phyloP scores from a whole-genome alignment of 2,797 vertebrate species.

The Dermochelys coriacea region DNA sequence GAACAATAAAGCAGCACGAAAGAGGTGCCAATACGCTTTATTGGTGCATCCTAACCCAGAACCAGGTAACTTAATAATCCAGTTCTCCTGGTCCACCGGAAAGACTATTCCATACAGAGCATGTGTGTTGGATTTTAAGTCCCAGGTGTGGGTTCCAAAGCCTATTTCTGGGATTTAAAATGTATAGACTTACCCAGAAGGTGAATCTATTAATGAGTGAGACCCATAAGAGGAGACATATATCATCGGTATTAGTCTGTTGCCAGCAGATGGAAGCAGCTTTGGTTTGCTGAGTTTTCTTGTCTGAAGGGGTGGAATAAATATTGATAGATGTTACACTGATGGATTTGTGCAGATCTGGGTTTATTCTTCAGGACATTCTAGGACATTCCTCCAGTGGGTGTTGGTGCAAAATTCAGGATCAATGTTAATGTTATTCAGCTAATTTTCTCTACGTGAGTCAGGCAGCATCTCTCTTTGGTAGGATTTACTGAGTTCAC shows the following conservation, averaged over 20 bases:
- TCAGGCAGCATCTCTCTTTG: background rate
- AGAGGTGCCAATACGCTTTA: background rate
- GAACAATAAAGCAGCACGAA: background rate
- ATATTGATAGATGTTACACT: background rate
- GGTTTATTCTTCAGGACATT: background rate
- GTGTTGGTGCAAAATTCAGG: background rate
- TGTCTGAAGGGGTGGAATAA: background rate
- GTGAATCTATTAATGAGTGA: background rate
- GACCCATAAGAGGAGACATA: rapidly evolving
- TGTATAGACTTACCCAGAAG: rapidly evolving
- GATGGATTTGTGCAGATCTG: background rate
- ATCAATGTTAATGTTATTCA: background rate
- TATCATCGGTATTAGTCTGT: rapidly evolving
- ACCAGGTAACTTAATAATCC: background rate
- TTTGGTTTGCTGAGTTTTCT: background rate
- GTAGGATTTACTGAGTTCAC: background rate
- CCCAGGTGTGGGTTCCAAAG: background rate
- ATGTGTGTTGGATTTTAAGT: background rate
- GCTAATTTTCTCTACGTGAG: background rate
- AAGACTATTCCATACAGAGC: background rate
- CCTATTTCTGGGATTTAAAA: background rate
- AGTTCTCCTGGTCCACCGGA: background rate
- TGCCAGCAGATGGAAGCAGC: background rate
- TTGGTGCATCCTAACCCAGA: background rate
- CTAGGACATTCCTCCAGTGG: background rate